These are phyloP conservation scores for Lithobates sylvaticus DNA, from an alignment of 2,797 vertebrate genomes.

Conservation along the genomic window DNA sequence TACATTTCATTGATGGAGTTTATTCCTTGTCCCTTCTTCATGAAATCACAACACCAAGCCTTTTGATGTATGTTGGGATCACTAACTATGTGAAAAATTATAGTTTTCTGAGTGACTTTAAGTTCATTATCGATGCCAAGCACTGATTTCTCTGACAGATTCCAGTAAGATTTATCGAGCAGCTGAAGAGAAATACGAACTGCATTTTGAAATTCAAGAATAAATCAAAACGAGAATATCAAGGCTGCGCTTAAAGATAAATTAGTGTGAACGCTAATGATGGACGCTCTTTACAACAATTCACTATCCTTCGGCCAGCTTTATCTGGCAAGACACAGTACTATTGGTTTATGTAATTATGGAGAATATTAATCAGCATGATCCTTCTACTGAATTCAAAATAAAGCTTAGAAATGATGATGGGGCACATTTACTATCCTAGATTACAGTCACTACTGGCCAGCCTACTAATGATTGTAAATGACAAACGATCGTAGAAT, in stretches of 20 bases:
- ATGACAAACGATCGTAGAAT: no score
- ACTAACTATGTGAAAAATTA: constrained; percentile 36
- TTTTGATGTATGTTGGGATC: constrained; percentile 16
- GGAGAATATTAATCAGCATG: neutral
- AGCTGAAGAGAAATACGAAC: constrained; percentile 18
- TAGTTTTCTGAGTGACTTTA: constrained; percentile 33
- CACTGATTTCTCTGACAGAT: constrained; percentile 20
- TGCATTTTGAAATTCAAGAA: constrained; percentile 29
- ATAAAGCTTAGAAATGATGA: neutral
- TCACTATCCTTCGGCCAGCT: neutral
- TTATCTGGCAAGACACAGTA: neutral
- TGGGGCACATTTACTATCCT: neutral
- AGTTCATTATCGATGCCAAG: constrained; percentile 47
- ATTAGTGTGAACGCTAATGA: constrained; percentile 17
- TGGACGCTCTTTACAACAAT: constrained; percentile 15
- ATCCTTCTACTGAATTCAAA: neutral
- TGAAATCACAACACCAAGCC: constrained; percentile 25
- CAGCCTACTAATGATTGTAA: neutral
- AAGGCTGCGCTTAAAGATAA: constrained; percentile 17
- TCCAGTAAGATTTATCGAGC: constrained; percentile 40
- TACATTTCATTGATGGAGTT: constrained; percentile 4
- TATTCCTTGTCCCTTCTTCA: constrained; percentile 20
- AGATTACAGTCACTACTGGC: neutral
- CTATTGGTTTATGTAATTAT: constrained; percentile 1
- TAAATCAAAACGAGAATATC: constrained; percentile 32